Conservation (phyloP, 2,888 invertebrate species). For the Yponomeuta evonymella region DNA sequence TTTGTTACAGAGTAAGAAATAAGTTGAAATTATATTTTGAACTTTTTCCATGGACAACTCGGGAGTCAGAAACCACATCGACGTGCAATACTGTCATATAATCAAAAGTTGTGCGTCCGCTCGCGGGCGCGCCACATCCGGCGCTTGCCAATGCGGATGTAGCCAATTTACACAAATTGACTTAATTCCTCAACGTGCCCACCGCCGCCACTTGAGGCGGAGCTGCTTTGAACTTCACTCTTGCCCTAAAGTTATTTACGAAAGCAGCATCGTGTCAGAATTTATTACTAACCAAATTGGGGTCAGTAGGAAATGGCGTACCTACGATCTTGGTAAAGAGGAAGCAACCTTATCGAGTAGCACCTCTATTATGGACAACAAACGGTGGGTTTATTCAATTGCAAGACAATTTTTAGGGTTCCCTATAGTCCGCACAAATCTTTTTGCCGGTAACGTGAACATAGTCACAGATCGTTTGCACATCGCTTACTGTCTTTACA, state of each 20-base stretch:
- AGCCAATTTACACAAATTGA: conserved; percentile 56
- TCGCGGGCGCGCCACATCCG: conserved; percentile 30
- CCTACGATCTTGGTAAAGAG: no score
- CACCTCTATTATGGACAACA: no score
- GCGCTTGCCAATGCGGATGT: conserved; percentile 41
- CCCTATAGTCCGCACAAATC: no score
- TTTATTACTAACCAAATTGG: background rate
- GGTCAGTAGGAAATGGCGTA: background rate
- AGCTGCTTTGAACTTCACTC: background rate
- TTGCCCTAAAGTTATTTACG: background rate
- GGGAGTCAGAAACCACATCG: background rate
- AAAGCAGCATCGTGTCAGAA: background rate
- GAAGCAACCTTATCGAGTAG: no score
- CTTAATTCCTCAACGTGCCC: conserved; percentile 35
- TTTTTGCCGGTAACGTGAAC: no score
- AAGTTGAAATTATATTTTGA: background rate
- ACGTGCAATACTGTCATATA: conserved; percentile 26
- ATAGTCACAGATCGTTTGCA: no score
- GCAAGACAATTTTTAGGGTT: no score
- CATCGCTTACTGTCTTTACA: no score
- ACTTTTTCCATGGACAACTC: background rate
- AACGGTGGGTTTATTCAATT: no score
- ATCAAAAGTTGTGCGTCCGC: conserved; percentile 41
- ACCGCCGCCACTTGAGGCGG: background rate
- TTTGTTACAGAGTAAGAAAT: background rate